A percentile compares a stretch with the other conserved stretches of the same genome.
Conservation (phyloP, 2,113 vertebrate species). For the Cyprinodon tularosa region DNA sequence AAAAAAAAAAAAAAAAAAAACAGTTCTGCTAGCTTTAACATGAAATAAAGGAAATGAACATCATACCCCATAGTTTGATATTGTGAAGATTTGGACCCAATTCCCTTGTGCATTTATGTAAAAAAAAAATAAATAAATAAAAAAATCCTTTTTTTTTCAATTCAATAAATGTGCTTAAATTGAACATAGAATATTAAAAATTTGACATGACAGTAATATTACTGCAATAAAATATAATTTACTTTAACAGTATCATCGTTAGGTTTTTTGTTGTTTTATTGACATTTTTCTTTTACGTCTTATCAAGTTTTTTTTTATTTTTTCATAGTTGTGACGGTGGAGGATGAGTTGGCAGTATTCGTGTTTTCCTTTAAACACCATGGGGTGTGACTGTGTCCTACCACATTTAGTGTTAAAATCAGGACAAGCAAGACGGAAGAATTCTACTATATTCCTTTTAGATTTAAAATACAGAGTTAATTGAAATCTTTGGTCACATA, state of each 20-base stretch:
- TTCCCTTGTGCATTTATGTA: no score
- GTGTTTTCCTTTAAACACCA: not conserved
- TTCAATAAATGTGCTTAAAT: not conserved
- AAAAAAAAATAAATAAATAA: no score
- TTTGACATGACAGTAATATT: not conserved
- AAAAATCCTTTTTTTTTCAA: not conserved
- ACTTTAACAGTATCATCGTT: not conserved
- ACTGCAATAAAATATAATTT: not conserved
- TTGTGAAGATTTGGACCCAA: no score
- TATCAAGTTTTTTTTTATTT: not conserved
- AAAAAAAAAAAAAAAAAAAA: no score
- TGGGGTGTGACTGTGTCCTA: conserved; percentile 19
- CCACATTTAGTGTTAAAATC: not conserved
- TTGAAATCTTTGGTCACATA: conserved; percentile 52
- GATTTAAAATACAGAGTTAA: conserved; percentile 23
- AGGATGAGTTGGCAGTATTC: not conserved
- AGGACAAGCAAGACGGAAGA: not conserved
- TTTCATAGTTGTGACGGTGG: no score
- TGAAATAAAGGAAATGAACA: no score
- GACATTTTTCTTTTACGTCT: not conserved
- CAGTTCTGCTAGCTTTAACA: no score
- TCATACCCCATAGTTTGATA: no score
- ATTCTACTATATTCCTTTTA: no score
- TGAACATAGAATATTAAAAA: not conserved
- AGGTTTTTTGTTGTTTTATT: not conserved